Evolutionary conservation across 2,113 vertebrate species (phyloP).

Genomic region (Labrus mixtus): DNA sequence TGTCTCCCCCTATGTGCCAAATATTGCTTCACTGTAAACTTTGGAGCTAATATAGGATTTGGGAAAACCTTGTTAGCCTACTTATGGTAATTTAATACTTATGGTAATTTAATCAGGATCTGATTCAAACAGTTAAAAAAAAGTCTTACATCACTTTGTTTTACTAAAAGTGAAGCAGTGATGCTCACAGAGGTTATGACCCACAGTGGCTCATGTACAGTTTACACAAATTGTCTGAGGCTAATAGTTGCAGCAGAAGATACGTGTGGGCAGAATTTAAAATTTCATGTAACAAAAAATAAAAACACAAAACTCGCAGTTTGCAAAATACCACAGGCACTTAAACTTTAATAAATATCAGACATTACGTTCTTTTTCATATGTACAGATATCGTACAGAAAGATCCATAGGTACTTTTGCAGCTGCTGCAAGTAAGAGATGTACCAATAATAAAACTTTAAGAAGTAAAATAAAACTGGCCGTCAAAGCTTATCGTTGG

Average conservation of each 20-base stretch:
- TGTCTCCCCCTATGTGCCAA: slow-evolving; percentile 37
- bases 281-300: slow-evolving; percentile 6
- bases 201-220: too few species aligned
- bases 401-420: slow-evolving; percentile 77
- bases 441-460: slow-evolving; percentile 72
- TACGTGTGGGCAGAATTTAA: neutral
- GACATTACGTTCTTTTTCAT: slow-evolving; percentile 90
- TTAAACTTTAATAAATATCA: slow-evolving; percentile 96
- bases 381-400: slow-evolving; percentile 91
- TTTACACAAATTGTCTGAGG: neutral
- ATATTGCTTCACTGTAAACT: neutral
- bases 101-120: neutral
- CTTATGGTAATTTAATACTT: neutral
- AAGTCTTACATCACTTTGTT: too few species aligned
- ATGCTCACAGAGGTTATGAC: too few species aligned
- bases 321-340: slow-evolving; percentile 90
- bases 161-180: too few species aligned
- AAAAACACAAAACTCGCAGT: slow-evolving; percentile 76
- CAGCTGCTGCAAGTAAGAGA: slow-evolving; percentile 80
- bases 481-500: slow-evolving; percentile 77
- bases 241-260: neutral
- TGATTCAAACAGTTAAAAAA: neutral
- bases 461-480: slow-evolving; percentile 65
- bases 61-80: neutral
- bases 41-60: neutral